Base-by-base conservation (phyloP, 2,797 vertebrate species). In the Acridotheres tristis region DNA sequence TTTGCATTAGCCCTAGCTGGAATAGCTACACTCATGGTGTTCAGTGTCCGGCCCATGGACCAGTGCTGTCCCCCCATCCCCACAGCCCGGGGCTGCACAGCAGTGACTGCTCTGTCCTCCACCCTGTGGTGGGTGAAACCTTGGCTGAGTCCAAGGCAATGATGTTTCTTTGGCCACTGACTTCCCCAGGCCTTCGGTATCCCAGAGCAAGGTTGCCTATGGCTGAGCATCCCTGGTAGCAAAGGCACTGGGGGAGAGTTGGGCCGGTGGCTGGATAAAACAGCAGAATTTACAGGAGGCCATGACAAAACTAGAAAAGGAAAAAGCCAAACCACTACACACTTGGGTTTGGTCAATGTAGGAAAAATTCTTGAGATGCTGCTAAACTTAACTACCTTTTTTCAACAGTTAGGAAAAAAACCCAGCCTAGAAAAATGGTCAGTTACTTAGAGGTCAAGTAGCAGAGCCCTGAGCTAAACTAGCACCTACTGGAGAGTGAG, bases 381-480 rank as follows among this genome's bases (percentile, higher is more conserved):
- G 81, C 53, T 93, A 57, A 82, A 85, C 75, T 92, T 80, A 88
- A 96, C 96, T 77, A 94, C 85, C 94, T 92, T 93, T 97, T 97
- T 97, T 97, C 97, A 97, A 96, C 88, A 96, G 93, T 93, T 65
- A 45, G 23, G 21, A 20, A 66, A 57, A 63, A n/a, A 21, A 34
- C 8, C 5, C 68, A 69, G 13, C 53, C 38, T 90, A 87, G 98
- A 98, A 99, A 99, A 98, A 97, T 93, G 98, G 98, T 98, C 99
- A 99, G 98, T 98, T 98, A 98, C 98, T 98, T 98, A 98, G 98
- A 98, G 98, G 98, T 98, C 98, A 89, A 98, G 97, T 97, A 98
- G 96, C 97, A 96, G 94, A 98, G 97, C 94, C 97, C 98, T 98
- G 90, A 95, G 96, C 97, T 98, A 93, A 97, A 38, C 89, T 89